Evolutionary conservation across 1,140 invertebrate genomes (phyloP), one percentile per base, ranked within the genome.

Genomic region (Anastrepha obliqua): DNA sequence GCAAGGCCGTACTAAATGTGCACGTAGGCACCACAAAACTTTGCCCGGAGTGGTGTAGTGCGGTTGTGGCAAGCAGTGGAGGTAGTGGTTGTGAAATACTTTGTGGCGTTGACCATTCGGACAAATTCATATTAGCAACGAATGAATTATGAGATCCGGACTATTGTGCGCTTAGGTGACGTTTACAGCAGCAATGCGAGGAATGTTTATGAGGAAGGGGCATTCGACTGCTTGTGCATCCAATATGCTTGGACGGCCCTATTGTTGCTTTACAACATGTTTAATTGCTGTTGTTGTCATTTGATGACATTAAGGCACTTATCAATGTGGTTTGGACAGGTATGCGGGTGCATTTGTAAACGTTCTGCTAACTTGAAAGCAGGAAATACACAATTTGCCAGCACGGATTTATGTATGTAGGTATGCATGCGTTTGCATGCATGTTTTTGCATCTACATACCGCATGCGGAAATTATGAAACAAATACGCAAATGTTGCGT

Each of bases 61-160:
- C 29, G 20, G 20, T 42, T 13, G 62, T 29, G 65, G 20, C 8
- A 29, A 0, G 11, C 20, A 2, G 67, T 5, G 39, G 67, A 29
- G 11, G 67, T 39, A 74, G 13, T 17, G 17, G 67, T 44, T 5
- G 39, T 42, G 13, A 44, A 74, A 44, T 81, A 81, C 55, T 81
- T 55, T 55, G 74, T 11, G 44, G 47, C n/a, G 44, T 9, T 55
- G 74, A n/a, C n/a, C 74, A 55, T 81, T 81, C 47, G 39, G 74
- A 81, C 74, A 58, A 81, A 81, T 81, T 81, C 74, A 51, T 81
- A 81, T 81, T 55, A 81, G 74, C 47, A 81, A 81, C 74, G 74
- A 55, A 55, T 81, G 47, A 81, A 81, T 81, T 81, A 81, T 55
- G 44, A 81, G 74, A 9, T 47, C 74, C 74, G 74, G n/a, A 81